Evolutionary conservation across 2,113 vertebrate genomes (phyloP).

Genomic region (Tachycineta bicolor): DNA sequence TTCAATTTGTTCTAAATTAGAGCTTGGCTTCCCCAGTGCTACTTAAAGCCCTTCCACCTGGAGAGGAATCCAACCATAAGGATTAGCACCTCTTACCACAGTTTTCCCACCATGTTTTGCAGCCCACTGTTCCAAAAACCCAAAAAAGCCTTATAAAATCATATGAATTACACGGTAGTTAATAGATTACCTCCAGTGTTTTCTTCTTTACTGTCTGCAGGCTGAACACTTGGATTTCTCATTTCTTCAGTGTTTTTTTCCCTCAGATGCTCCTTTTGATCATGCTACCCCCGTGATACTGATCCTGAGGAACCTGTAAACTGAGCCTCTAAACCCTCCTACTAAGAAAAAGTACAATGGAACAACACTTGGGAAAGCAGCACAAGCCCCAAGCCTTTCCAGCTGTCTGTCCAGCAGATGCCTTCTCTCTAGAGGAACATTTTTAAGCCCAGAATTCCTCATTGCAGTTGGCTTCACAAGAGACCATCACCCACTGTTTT

Average conservation of each 20-base stretch:
- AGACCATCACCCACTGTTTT: neutral
- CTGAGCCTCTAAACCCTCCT: neutral
- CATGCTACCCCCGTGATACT: too few relatives aligned
- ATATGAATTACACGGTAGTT: rapidly evolving
- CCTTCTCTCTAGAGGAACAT: neutral
- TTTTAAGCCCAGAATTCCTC: neutral
- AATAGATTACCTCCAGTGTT: neutral
- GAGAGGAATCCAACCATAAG: neutral
- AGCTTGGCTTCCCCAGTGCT: neutral
- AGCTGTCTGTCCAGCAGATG: neutral
- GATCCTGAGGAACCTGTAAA: neutral
- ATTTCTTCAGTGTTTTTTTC: neutral
- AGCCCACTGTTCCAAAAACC: neutral
- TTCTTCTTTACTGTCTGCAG: neutral
- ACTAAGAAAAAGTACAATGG: neutral
- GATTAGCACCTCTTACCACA: neutral
- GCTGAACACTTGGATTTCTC: neutral
- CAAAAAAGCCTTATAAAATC: neutral
- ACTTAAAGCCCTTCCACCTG: neutral
- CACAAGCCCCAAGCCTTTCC: neutral
- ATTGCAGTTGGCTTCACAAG: neutral
- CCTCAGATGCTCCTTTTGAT: neutral
- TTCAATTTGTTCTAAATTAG: neutral
- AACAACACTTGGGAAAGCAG: neutral
- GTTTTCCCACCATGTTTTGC: neutral